A percentile compares a stretch with the other conserved stretches of the same genome.
Conservation (phyloP, 2,113 vertebrate species). For the Nycticorax nycticorax region DNA sequence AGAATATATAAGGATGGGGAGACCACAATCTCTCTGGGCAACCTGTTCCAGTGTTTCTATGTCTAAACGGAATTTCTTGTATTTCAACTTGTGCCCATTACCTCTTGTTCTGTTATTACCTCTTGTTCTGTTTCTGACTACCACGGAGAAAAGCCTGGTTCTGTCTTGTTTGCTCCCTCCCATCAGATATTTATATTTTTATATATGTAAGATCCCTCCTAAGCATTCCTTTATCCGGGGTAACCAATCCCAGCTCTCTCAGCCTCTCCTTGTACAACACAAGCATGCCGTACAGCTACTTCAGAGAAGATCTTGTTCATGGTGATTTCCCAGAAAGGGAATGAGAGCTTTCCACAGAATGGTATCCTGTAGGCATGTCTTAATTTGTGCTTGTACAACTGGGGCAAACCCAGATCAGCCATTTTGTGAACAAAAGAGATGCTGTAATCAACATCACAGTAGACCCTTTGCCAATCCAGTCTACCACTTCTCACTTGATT, state of each 20-base stretch:
- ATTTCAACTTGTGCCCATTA: neutral
- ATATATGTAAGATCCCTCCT: neutral
- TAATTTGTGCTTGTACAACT: neutral
- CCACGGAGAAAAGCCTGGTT: neutral
- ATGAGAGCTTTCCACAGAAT: neutral
- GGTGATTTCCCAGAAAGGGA: neutral
- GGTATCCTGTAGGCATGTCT: neutral
- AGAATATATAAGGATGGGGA: neutral
- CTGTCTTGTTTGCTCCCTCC: neutral
- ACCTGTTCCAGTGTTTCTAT: neutral
- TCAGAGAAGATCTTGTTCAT: neutral
- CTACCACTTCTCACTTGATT: neutral
- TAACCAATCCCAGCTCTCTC: neutral
- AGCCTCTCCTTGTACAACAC: neutral
- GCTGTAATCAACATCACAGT: neutral
- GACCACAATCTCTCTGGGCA: neutral
- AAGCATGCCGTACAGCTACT: neutral
- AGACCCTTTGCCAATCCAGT: neutral
- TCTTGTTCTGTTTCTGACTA: neutral
- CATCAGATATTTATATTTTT: neutral
- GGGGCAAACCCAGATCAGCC: neutral
- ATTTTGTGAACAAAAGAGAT: too few relatives aligned
- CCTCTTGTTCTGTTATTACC: neutral
- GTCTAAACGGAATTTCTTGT: neutral
- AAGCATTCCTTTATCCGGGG: neutral